A percentile compares a stretch with the other conserved stretches of the same genome.
Evolutionary conservation across 2,797 vertebrate genomes (phyloP).

Genomic region (Phrynocephalus vlangalii): DNA sequence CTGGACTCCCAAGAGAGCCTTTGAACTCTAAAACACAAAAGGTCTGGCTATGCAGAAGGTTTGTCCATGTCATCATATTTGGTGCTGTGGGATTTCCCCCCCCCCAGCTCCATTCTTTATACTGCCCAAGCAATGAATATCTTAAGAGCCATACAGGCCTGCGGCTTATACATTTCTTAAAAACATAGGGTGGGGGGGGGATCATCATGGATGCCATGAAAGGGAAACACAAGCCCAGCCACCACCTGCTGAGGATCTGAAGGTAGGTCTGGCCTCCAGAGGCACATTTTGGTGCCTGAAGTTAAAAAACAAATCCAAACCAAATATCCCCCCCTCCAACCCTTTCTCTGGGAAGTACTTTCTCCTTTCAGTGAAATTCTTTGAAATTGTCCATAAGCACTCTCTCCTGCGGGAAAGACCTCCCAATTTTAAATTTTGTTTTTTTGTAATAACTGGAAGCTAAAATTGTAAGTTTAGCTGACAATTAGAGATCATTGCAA

Average conservation of each 20-base stretch:
- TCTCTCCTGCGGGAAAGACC: neutral
- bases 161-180: neutral
- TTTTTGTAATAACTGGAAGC: too few relatives aligned
- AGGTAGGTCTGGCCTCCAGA: neutral
- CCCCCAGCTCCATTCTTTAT: neutral
- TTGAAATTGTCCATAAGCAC: neutral
- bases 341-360: neutral
- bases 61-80: neutral
- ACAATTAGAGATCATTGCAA: too few relatives aligned
- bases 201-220: neutral
- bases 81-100: too few relatives aligned
- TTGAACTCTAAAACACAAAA: conserved; percentile 19
- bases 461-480: too few relatives aligned
- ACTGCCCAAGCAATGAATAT: neutral
- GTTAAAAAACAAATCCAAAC: neutral
- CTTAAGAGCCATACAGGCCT: neutral
- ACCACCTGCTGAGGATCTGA: neutral
- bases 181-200: too few relatives aligned
- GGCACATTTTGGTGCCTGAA: neutral
- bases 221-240: neutral
- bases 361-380: neutral
- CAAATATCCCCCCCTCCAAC: too few relatives aligned
- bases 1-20: neutral
- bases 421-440: neutral
- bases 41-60: neutral